phyloP scores from a whole-genome alignment of 2,113 vertebrate species.

The Daboia siamensis region DNA sequence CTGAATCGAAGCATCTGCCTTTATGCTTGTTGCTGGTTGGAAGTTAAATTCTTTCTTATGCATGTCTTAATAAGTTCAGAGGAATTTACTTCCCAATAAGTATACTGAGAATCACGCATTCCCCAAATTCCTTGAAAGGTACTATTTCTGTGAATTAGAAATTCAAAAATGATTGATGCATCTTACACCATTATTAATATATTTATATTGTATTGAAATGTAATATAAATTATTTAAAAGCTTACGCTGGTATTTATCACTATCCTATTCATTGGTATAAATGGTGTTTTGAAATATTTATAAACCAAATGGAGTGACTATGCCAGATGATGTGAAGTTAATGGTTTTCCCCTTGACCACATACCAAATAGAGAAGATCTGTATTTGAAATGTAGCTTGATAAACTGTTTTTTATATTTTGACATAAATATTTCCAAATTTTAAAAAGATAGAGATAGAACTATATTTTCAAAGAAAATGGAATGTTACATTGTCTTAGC shows the following conservation, averaged over 20 bases:
- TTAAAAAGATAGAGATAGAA: not conserved
- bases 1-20: constrained; percentile 10
- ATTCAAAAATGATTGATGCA: not conserved
- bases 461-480: not conserved
- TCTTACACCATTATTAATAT: constrained; percentile 1
- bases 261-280: not conserved
- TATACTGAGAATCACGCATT: not conserved
- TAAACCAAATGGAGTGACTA: not conserved
- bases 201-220: constrained; percentile 12
- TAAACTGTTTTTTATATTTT: not conserved
- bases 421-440: not conserved
- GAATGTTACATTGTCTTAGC: not conserved
- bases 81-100: not conserved
- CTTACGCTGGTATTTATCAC: constrained; percentile 19
- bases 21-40: constrained; percentile 2
- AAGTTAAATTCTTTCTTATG: constrained; percentile 9
- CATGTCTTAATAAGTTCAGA: not conserved
- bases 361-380: not conserved
- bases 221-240: not conserved
- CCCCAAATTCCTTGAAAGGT: not conserved
- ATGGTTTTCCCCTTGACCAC: not conserved
- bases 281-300: not conserved
- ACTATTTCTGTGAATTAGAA: constrained; percentile 9
- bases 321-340: not conserved
- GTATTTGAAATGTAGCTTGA: not conserved